These are phyloP conservation scores for Enteromius afrohamiltoni DNA, from an alignment of 2,797 vertebrate genomes.

Conservation along the genomic window DNA sequence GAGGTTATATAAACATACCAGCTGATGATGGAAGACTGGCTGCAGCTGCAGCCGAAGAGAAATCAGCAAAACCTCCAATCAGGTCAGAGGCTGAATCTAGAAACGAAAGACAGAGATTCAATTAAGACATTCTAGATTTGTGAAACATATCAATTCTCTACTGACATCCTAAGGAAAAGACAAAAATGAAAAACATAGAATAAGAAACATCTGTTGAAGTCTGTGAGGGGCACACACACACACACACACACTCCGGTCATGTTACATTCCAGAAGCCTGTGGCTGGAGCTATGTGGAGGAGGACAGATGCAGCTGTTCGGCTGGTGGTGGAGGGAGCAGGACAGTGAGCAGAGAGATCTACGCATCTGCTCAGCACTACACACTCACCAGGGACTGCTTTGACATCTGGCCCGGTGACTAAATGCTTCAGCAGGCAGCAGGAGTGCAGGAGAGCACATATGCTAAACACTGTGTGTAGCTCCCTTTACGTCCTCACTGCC, in stretches of 20 bases:
- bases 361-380: slow-evolving; percentile 92
- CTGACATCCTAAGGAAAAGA: neutral
- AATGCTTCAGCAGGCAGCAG: slow-evolving; percentile 78
- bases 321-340: slow-evolving; percentile 78
- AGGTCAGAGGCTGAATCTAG: slow-evolving; percentile 50
- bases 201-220: slow-evolving; percentile 68
- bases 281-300: slow-evolving; percentile 39
- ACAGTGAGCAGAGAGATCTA: slow-evolving; percentile 73
- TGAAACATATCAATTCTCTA: neutral
- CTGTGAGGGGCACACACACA: slow-evolving; percentile 62
- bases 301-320: slow-evolving; percentile 79
- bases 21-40: slow-evolving; percentile 78
- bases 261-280: slow-evolving; percentile 53
- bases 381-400: slow-evolving; percentile 87
- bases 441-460: slow-evolving; percentile 86
- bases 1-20: slow-evolving; percentile 78
- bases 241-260: slow-evolving; percentile 62
- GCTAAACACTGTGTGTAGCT: slow-evolving; percentile 76
- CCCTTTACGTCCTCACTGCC: neutral
- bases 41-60: slow-evolving; percentile 84
- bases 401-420: slow-evolving; percentile 85
- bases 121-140: neutral
- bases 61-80: slow-evolving; percentile 91
- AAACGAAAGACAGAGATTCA: neutral
- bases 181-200: slow-evolving; percentile 63